Conservation (phyloP, 2,113 vertebrate genomes). For the Leucopternis melanops region DNA sequence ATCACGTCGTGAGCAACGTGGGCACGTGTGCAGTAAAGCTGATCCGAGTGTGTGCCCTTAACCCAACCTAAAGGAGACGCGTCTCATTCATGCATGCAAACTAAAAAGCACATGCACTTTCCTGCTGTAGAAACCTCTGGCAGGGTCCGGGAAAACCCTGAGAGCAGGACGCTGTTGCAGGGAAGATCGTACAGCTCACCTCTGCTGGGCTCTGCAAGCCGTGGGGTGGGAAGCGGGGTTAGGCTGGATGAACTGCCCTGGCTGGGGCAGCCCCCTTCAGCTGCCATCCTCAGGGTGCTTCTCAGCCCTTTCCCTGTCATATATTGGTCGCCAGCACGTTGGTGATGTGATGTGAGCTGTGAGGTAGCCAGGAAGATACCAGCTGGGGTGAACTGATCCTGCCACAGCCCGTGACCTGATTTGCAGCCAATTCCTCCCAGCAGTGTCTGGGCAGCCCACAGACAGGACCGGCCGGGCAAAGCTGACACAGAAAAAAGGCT, state of each 20-base stretch:
- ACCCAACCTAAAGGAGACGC: background rate
- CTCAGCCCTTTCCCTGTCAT: background rate
- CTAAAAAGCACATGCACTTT: background rate
- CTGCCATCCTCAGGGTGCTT: background rate
- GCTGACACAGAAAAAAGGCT: background rate
- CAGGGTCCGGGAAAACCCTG: background rate
- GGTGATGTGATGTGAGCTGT: background rate
- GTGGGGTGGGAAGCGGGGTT: background rate
- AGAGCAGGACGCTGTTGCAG: background rate
- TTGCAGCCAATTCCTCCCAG: background rate
- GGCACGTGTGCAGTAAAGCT: background rate
- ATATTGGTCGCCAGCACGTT: background rate
- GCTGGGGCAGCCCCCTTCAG: background rate
- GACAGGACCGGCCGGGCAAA: accelerated
- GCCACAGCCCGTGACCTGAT: background rate
- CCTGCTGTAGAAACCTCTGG: background rate
- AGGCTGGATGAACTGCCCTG: background rate
- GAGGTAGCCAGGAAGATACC: background rate
- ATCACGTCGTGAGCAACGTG: background rate
- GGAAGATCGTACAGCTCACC: background rate
- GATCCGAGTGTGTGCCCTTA: background rate
- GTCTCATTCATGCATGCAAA: background rate
- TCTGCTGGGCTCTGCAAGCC: background rate
- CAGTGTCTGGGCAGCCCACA: background rate
- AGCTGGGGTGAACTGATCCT: background rate